These are phyloP conservation scores for Drosophila algonquin DNA, from an alignment of 2,888 invertebrate species.

Conservation along the genomic window DNA sequence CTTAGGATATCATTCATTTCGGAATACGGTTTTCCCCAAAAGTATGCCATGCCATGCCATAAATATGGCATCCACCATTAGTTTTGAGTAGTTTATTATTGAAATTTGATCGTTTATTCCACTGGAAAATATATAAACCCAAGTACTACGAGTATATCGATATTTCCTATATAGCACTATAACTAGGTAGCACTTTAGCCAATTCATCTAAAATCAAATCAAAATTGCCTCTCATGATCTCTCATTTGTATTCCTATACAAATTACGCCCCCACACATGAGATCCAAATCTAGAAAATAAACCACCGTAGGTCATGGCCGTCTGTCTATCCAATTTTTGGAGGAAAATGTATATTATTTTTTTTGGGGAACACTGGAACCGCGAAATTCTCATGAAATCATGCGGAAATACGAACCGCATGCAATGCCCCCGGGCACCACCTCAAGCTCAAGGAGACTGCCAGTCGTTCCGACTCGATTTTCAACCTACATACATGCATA, in stretches of 20 bases:
- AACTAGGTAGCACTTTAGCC: no score
- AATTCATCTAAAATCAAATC: neutral
- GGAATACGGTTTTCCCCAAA: neutral
- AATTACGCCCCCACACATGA: no score
- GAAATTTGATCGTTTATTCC: no score
- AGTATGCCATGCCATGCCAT: neutral
- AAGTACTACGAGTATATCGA: neutral
- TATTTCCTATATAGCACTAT: no score
- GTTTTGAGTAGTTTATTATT: no score
- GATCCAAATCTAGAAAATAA: constrained; percentile 1
- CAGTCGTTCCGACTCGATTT: constrained; percentile 57
- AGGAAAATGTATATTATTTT: constrained; percentile 20
- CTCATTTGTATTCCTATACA: neutral
- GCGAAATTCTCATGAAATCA: constrained; percentile 74
- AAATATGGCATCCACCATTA: neutral
- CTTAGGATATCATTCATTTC: neutral
- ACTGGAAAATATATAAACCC: neutral
- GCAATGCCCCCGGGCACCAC: constrained; percentile 30
- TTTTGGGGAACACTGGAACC: constrained; percentile 52
- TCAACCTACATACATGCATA: neutral
- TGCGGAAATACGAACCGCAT: constrained; percentile 72
- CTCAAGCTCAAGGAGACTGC: constrained; percentile 63
- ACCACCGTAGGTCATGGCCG: constrained; percentile 46
- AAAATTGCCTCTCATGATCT: neutral
- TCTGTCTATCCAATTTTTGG: constrained; percentile 29